phyloP scores from a whole-genome alignment of 2,797 vertebrate species.

The Macrochelys suwanniensis region DNA sequence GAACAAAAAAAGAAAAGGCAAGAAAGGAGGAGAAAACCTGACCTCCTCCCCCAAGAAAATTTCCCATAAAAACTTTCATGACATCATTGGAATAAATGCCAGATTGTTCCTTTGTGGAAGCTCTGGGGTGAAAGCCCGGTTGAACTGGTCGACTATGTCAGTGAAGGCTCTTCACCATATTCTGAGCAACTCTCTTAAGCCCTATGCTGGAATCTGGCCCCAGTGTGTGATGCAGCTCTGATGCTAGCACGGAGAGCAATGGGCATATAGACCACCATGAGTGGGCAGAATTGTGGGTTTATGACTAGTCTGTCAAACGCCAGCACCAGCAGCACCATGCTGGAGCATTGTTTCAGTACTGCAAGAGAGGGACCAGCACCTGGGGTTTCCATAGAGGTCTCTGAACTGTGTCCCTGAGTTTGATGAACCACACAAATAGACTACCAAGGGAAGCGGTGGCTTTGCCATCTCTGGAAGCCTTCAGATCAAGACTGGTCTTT shows the following conservation, averaged over 20 bases:
- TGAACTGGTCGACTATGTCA: not conserved
- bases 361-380: not conserved
- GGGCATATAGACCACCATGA: not conserved
- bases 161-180: not conserved
- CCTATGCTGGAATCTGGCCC: not conserved
- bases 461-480: not conserved
- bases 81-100: not conserved
- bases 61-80: not conserved
- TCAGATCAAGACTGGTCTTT: not conserved
- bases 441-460: not conserved
- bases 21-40: not conserved
- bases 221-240: not conserved
- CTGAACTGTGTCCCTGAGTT: not conserved
- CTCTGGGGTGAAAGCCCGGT: not conserved
- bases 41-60: not conserved
- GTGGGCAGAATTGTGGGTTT: not conserved
- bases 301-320: not conserved
- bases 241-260: accelerated
- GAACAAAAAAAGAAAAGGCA: not conserved
- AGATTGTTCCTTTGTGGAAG: not conserved
- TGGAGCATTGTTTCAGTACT: not conserved
- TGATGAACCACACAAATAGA: not conserved
- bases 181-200: not conserved
- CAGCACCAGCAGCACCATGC: not conserved
- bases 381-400: not conserved